A percentile compares a stretch with the other conserved stretches of the same genome.
Evolutionary conservation across 2,113 vertebrate species (phyloP).

Genomic region (Osmerus eperlanus): DNA sequence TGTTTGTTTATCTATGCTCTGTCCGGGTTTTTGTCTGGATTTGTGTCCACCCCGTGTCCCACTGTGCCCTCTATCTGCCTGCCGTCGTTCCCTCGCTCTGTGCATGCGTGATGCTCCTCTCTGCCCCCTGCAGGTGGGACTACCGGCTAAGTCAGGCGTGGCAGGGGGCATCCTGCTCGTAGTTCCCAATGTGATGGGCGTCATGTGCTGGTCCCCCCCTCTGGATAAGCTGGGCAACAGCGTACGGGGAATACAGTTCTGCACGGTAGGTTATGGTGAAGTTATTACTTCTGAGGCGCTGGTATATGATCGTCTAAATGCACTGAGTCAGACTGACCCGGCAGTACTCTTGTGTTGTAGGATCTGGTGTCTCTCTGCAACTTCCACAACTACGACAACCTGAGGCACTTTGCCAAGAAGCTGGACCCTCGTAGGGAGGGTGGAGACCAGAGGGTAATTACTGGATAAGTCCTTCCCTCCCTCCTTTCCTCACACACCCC

Average conservation of each 20-base stretch:
- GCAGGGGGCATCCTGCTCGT: conserved; percentile 95
- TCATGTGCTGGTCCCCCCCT: conserved; percentile 99
- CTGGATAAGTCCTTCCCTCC: neutral
- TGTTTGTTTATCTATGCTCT: neutral
- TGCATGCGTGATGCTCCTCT: neutral
- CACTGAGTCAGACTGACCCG: no score
- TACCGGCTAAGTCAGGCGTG: conserved; percentile 96
- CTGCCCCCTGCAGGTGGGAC: conserved; percentile 79
- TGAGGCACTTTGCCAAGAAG: conserved; percentile 98
- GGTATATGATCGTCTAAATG: no score
- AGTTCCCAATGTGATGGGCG: conserved; percentile 97
- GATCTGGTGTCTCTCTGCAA: conserved; percentile 95
- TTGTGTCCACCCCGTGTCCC: neutral
- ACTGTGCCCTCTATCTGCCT: neutral
- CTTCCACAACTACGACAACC: conserved; percentile 99
- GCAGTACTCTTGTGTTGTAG: conserved; percentile 62
- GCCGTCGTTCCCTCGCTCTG: no score
- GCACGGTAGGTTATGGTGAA: conserved; percentile 79
- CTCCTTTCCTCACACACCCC: neutral
- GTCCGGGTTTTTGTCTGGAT: no score
- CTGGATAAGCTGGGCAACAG: conserved; percentile 98
- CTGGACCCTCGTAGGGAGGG: conserved; percentile 97
- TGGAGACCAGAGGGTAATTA: conserved; percentile 95
- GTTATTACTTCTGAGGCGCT: neutral
- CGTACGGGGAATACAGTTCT: conserved; percentile 96